Evolutionary conservation across 1,140 invertebrate genomes (phyloP), one percentile per base, ranked within the genome.

Genomic region (Cotesia chilonis): DNA sequence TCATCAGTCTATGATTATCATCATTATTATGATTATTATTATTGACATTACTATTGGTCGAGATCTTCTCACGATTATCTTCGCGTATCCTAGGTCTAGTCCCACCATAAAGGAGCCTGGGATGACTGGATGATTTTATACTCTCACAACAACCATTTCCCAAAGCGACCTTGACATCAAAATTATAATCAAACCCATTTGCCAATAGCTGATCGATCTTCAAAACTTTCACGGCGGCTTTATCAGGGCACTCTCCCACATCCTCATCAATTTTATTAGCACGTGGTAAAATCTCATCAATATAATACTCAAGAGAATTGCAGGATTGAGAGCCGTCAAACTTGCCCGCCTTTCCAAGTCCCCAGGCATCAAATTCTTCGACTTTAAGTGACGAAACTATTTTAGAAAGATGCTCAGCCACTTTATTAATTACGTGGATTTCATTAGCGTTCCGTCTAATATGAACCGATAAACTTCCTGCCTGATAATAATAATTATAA

Each of bases 371-470:
- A 74, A 90, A 89, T 67, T 91, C 88, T 78, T 91, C 89, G 17
- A 92, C 87, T 1, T 88, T 90, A n/a, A 92, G 82, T 7, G 84
- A 83, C 28, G 87, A 84, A 5, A 92, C 89, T 38, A 92, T 79
- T 64, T 85, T 87, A 10, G 88, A 88, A 4, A 92, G 84, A 61
- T 90, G 87, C 74, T 89, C 88, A 73, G 88, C 87, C 28, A 92
- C 88, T 77, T 90, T 89, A 5, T 87, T 87, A 37, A 92, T 79
- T 7, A 92, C 91, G 71, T 90, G 77, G 79, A 91, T 90, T 80
- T 92, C 91, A 81, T 92, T 88, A 4, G 91, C 92, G 82, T 92
- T 91, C 47, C 90, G 80, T 66, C 91, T 79, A 3, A 92, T 87
- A 38, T 92, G 81, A 2, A 92, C 91, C 78, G 91, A 88, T 6